phyloP scores from a whole-genome alignment of 92 coral and sea anemone species.

The Zoanthus solanderi region DNA sequence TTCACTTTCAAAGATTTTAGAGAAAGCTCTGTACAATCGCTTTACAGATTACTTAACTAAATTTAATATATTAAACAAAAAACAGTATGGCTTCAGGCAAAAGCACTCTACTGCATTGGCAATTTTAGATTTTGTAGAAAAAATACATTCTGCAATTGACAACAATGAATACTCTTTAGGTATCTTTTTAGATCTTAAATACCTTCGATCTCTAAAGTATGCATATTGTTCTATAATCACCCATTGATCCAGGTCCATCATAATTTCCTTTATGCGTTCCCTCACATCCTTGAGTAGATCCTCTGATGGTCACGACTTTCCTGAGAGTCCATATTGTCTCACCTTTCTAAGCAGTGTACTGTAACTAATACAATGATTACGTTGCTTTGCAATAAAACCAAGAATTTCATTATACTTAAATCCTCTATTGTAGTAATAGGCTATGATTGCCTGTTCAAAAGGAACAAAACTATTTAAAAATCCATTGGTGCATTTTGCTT shows the following conservation, averaged over 20 bases:
- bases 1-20: too few relatives aligned
- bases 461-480: constrained; percentile 17
- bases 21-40: too few relatives aligned
- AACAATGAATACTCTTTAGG: too few relatives aligned
- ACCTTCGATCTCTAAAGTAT: constrained; percentile 69
- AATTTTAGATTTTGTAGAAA: too few relatives aligned
- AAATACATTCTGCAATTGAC: too few relatives aligned
- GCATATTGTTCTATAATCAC: constrained; percentile 71
- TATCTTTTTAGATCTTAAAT: constrained; percentile 55
- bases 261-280: constrained; percentile 60
- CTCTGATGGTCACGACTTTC: constrained; percentile 45
- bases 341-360: constrained; percentile 58
- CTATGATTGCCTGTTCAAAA: constrained; percentile 58
- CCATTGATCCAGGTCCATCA: constrained; percentile 73
- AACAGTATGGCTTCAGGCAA: too few relatives aligned
- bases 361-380: constrained; percentile 61
- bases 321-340: constrained; percentile 57
- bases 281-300: constrained; percentile 24
- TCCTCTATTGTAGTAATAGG: constrained; percentile 61
- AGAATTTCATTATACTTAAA: constrained; percentile 64
- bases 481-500: background rate
- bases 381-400: constrained; percentile 54
- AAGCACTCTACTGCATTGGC: too few relatives aligned
- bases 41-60: too few relatives aligned
- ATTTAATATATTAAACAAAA: too few relatives aligned